A percentile compares a stretch with the other conserved stretches of the same genome.
Evolutionary conservation across 2,888 invertebrate species (phyloP).

Genomic region (Hydrotaea cyrtoneurina): DNA sequence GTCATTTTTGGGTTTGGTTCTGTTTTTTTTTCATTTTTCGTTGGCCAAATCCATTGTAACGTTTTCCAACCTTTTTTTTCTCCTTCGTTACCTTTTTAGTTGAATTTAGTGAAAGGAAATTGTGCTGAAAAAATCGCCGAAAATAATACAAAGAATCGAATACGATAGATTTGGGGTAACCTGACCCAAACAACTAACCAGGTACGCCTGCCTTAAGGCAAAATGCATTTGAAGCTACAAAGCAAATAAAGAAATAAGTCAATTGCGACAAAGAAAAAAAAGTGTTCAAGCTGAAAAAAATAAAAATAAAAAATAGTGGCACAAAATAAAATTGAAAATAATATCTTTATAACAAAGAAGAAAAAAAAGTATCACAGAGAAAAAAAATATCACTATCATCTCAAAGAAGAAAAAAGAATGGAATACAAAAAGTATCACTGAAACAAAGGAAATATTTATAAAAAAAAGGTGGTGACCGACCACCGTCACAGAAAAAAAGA

Average conservation of each 20-base stretch:
- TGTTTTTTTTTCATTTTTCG: background rate
- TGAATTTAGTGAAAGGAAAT: conserved; percentile 52
- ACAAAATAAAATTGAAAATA: background rate
- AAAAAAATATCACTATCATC: background rate
- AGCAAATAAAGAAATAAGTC: background rate
- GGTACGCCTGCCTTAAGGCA: background rate
- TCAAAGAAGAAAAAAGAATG: background rate
- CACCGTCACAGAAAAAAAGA: too few species aligned
- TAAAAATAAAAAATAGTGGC: background rate
- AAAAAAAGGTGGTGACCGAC: background rate
- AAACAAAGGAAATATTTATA: background rate
- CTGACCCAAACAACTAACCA: background rate
- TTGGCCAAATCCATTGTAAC: background rate
- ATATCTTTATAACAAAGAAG: background rate
- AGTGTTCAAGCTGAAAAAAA: background rate
- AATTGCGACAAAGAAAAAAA: background rate
- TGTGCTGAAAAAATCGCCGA: conserved; percentile 35
- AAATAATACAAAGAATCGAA: conserved; percentile 6
- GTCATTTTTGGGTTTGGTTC: conserved; percentile 12
- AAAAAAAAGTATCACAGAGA: background rate
- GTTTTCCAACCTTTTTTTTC: background rate
- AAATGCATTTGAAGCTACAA: background rate
- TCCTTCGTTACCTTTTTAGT: background rate
- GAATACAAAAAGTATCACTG: background rate
- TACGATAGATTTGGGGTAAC: background rate